These are phyloP conservation scores for Eremophila alpestris DNA, from an alignment of 2,797 vertebrate genomes.

Conservation along the genomic window DNA sequence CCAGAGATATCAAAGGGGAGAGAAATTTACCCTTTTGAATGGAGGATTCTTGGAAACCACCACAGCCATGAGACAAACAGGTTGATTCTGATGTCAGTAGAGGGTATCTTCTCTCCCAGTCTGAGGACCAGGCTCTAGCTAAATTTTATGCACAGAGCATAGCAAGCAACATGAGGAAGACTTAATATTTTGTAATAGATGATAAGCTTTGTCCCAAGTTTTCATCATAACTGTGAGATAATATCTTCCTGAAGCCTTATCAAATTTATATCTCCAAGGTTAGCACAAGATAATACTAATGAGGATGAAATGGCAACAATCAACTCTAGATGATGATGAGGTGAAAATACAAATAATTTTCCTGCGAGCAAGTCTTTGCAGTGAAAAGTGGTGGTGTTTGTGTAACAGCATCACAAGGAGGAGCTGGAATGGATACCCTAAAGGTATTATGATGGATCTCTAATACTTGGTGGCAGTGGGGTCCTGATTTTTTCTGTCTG, in stretches of 20 bases:
- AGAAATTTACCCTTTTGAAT: neutral
- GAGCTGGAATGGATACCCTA: neutral
- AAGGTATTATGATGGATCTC: neutral
- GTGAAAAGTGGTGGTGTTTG: neutral
- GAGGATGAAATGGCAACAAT: neutral
- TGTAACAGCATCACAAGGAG: neutral
- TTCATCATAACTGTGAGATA: neutral
- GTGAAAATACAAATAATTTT: neutral
- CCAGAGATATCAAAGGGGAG: neutral
- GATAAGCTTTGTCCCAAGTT: neutral
- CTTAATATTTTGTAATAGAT: neutral
- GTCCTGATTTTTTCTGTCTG: neutral
- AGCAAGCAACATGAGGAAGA: neutral
- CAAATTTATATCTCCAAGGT: conserved; percentile 25
- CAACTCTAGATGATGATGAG: neutral
- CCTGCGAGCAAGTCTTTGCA: neutral
- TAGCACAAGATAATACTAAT: conserved; percentile 1
- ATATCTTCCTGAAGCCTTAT: neutral
- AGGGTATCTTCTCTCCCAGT: neutral
- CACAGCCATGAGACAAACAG: neutral
- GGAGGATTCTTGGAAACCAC: neutral
- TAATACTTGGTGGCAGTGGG: neutral
- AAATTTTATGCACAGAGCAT: neutral
- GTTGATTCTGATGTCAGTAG: neutral
- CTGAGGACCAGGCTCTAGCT: neutral